Conservation (phyloP, 30 jellyfish, hydroid and myxozoan genomes). For the Catostylus mosaicus region DNA sequence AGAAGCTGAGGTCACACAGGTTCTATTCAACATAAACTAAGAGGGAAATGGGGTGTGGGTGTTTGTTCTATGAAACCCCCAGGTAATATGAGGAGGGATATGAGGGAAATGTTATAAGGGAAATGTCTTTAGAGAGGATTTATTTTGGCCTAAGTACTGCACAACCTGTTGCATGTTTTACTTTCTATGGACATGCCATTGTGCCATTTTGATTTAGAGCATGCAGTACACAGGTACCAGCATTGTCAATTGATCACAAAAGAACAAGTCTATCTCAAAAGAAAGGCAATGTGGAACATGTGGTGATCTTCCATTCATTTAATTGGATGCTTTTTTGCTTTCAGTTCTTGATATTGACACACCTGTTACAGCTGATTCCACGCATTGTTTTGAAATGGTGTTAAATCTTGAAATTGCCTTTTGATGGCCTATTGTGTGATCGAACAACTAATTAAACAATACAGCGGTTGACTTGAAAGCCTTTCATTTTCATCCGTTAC, state of each 20-base stretch:
- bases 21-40: too few relatives aligned
- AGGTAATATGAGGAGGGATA: too few relatives aligned
- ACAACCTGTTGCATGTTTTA: too few relatives aligned
- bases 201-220: too few relatives aligned
- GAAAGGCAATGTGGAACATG: conserved; percentile 13
- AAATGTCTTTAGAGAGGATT: too few relatives aligned
- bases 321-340: conserved; percentile 17
- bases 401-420: neutral
- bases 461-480: conserved; percentile 1
- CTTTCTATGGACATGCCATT: too few relatives aligned
- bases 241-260: neutral
- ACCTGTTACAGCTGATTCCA: conserved; percentile 66
- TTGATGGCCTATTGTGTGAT: conserved; percentile 1
- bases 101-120: too few relatives aligned
- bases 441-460: conserved; percentile 8
- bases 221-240: conserved; percentile 24
- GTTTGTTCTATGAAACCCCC: too few relatives aligned
- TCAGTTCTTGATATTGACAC: conserved; percentile 33
- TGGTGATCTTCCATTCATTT: conserved; percentile 24
- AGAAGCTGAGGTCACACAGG: too few relatives aligned
- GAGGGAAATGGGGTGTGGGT: too few relatives aligned
- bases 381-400: neutral
- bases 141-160: too few relatives aligned
- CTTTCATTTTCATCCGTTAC: neutral
- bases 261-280: neutral